Percentiles rank a stretch among this genome's conserved stretches.
Conservation (phyloP, 2,888 invertebrate genomes). For the Crepidodera aurea region DNA sequence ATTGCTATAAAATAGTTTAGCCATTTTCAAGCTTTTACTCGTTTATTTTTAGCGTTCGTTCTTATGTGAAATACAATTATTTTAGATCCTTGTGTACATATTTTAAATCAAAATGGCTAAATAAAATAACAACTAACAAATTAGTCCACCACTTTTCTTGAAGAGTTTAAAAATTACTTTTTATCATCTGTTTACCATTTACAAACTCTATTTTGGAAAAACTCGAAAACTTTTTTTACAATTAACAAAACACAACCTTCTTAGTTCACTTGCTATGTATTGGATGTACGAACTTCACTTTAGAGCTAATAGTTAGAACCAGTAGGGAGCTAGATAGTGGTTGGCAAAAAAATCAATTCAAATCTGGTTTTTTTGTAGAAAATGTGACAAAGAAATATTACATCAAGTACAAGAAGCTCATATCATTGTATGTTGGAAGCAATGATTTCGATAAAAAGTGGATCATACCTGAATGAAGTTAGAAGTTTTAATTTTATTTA, state of each 20-base stretch:
- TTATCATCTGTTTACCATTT: too few species aligned
- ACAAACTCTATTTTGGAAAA: too few species aligned
- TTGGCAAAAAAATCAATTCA: slow-evolving; percentile 7
- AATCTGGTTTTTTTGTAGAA: slow-evolving; percentile 32
- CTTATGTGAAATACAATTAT: too few species aligned
- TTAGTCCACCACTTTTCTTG: too few species aligned
- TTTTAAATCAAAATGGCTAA: too few species aligned
- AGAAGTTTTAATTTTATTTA: background rate
- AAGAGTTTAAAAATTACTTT: too few species aligned
- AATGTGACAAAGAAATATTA: slow-evolving; percentile 35
- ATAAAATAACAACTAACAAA: too few species aligned
- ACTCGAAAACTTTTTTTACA: too few species aligned
- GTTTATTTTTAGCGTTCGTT: too few species aligned
- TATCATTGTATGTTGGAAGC: slow-evolving; percentile 37
- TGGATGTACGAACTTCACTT: background rate
- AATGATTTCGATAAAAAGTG: slow-evolving; percentile 37
- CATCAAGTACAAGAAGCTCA: slow-evolving; percentile 43
- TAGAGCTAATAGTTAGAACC: slow-evolving; percentile 3
- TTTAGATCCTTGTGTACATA: too few species aligned
- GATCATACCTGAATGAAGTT: slow-evolving; percentile 28
- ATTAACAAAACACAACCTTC: background rate
- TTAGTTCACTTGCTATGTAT: slow-evolving; percentile 1
- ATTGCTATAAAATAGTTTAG: too few species aligned
- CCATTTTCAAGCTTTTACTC: too few species aligned
- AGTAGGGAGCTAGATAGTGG: background rate